Conservation (phyloP, 2,797 vertebrate genomes). For the Bufotes viridis region DNA sequence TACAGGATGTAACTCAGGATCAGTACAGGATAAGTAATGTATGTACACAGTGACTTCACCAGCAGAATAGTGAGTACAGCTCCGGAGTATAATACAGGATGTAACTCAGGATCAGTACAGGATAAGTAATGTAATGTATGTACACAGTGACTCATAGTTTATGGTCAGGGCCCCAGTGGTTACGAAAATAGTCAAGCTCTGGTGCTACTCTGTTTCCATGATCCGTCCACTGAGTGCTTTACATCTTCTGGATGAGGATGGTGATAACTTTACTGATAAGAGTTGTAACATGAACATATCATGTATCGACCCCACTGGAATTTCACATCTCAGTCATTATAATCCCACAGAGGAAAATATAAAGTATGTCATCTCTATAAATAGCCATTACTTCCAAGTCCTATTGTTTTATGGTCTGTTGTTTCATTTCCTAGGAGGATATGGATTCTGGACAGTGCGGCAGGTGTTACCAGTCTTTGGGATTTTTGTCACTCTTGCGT, state of each 20-base stretch:
- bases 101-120: no score
- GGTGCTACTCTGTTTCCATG: no score
- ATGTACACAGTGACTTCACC: no score
- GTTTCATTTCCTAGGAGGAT: slow-evolving; percentile 7
- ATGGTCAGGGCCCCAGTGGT: no score
- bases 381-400: not conserved
- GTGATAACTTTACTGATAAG: not conserved
- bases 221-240: no score
- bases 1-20: no score
- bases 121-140: no score
- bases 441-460: not conserved
- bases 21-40: no score
- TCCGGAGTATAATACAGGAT: no score
- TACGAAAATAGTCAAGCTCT: no score
- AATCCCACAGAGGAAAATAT: not conserved
- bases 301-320: not conserved
- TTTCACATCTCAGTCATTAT: not conserved
- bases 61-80: no score
- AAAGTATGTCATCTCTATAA: not conserved
- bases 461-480: slow-evolving; percentile 1
- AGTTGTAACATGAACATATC: not conserved
- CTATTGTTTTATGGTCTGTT: slow-evolving; percentile 2
- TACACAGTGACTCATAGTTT: no score
- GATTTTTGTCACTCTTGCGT: not conserved
- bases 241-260: not conserved